A percentile compares a stretch with the other conserved stretches of the same genome.
Conservation (phyloP, 92 coral and sea anemone species). For the Actinostola sp. region DNA sequence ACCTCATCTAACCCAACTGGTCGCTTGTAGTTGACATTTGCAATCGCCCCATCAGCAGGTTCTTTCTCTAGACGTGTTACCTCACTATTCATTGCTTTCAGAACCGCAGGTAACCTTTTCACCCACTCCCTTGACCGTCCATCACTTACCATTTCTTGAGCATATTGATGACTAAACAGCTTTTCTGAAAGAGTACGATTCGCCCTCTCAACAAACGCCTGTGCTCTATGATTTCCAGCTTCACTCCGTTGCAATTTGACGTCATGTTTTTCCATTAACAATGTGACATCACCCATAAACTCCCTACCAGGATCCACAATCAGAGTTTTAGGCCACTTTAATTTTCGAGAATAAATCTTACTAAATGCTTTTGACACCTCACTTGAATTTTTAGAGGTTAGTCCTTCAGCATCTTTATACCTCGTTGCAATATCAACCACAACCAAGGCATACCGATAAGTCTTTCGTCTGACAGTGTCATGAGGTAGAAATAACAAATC, state of each 20-base stretch:
- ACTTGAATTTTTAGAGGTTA: constrained; percentile 2
- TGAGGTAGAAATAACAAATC: constrained; percentile 14
- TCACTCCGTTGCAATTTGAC: not conserved
- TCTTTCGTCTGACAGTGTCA: constrained; percentile 22
- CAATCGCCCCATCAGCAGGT: not conserved
- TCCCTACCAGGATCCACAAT: constrained; percentile 28
- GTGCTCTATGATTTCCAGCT: not conserved
- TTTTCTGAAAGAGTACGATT: constrained; percentile 12
- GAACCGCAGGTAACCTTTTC: not conserved
- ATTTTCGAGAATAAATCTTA: constrained; percentile 22
- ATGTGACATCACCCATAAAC: constrained; percentile 24
- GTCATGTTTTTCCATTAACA: not conserved
- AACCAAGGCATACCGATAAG: constrained; percentile 13
- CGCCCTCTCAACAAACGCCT: constrained; percentile 21
- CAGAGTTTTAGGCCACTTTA: constrained; percentile 17
- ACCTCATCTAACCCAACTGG: constrained; percentile 2
- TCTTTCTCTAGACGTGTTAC: not conserved
- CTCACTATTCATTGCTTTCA: not conserved
- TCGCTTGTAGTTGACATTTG: constrained; percentile 3
- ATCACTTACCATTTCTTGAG: not conserved
- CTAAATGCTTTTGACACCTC: constrained; percentile 32
- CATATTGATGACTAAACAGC: constrained; percentile 30
- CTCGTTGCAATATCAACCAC: constrained; percentile 20
- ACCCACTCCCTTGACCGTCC: constrained; percentile 13
- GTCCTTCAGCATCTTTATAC: constrained; percentile 15